Percentiles rank a stretch among this genome's conserved stretches.
phyloP scores from a whole-genome alignment of 2,888 invertebrate genomes.

The Drosophila lutescens region DNA sequence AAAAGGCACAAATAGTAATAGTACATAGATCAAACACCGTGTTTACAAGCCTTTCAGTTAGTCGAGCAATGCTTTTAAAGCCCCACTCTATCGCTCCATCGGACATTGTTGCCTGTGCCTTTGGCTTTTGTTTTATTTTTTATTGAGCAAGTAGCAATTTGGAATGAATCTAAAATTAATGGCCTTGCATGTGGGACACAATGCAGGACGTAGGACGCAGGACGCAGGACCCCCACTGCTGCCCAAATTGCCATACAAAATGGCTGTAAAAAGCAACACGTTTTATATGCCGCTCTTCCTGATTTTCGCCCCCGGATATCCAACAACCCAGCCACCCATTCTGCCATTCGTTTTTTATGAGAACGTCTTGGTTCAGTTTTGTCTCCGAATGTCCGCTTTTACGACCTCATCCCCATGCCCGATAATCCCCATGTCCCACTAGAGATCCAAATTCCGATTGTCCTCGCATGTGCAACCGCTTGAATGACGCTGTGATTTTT shows the following conservation, averaged over 20 bases:
- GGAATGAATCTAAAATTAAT: conserved; percentile 62
- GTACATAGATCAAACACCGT: conserved; percentile 30
- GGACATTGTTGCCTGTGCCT: conserved; percentile 28
- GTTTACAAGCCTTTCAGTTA: conserved; percentile 44
- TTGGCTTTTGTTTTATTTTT: conserved; percentile 33
- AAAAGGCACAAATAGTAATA: conserved; percentile 18
- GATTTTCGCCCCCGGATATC: conserved; percentile 5
- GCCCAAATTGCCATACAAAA: conserved; percentile 60
- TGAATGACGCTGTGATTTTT: conserved; percentile 46
- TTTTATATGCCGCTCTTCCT: conserved; percentile 30
- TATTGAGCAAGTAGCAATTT: conserved; percentile 51
- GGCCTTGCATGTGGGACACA: conserved; percentile 61
- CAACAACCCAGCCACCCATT: neutral
- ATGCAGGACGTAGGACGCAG: conserved; percentile 20
- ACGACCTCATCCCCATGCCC: conserved; percentile 21
- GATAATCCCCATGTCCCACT: conserved; percentile 10
- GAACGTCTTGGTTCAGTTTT: conserved; percentile 30
- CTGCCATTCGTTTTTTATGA: conserved; percentile 31
- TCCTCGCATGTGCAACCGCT: conserved; percentile 37
- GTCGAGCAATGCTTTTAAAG: conserved; percentile 30
- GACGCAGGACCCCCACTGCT: conserved; percentile 28
- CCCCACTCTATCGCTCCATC: conserved; percentile 33
- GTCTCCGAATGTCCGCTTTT: conserved; percentile 35
- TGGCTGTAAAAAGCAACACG: conserved; percentile 53
- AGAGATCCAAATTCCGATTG: conserved; percentile 24